Percentiles rank a stretch among this genome's conserved stretches.
Conservation (phyloP, 1,140 invertebrate species). For the Bombus pyrosoma region DNA sequence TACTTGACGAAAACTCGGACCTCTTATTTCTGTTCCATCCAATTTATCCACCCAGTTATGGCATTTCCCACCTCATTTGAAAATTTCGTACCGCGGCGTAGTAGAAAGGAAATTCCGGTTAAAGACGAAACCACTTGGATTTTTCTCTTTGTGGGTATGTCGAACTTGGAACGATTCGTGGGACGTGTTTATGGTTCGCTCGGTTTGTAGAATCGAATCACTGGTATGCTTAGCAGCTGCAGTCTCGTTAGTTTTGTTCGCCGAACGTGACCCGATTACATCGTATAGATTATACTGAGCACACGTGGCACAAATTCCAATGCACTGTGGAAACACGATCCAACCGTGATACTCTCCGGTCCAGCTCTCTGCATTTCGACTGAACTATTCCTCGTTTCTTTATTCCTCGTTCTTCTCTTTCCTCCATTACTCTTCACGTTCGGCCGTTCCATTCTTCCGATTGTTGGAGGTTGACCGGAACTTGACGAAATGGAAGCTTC, state of each 20-base stretch:
- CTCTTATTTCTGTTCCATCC: too few relatives aligned
- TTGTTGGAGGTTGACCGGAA: too few relatives aligned
- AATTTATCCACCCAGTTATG: too few relatives aligned
- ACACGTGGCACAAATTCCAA: conserved; percentile 66
- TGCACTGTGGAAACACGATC: conserved; percentile 7
- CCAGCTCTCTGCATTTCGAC: not conserved
- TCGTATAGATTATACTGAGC: conserved; percentile 58
- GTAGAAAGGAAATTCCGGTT: not conserved
- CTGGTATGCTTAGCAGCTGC: conserved; percentile 59
- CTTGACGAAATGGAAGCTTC: not conserved
- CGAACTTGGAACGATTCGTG: not conserved
- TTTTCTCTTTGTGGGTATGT: not conserved
- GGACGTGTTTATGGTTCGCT: not conserved
- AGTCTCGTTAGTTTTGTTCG: conserved; percentile 56
- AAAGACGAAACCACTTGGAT: not conserved
- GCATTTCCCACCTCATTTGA: not conserved
- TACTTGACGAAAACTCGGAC: too few relatives aligned
- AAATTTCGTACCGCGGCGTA: too few relatives aligned
- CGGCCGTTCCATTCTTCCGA: too few relatives aligned
- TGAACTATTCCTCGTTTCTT: not conserved
- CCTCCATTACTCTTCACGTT: too few relatives aligned
- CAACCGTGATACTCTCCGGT: not conserved
- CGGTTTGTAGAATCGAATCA: not conserved
- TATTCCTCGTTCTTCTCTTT: not conserved
- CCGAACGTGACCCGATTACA: conserved; percentile 66